phyloP scores from a whole-genome alignment of 35 echinoderm and acorn worm species.

The Ophioderma brevispina region DNA sequence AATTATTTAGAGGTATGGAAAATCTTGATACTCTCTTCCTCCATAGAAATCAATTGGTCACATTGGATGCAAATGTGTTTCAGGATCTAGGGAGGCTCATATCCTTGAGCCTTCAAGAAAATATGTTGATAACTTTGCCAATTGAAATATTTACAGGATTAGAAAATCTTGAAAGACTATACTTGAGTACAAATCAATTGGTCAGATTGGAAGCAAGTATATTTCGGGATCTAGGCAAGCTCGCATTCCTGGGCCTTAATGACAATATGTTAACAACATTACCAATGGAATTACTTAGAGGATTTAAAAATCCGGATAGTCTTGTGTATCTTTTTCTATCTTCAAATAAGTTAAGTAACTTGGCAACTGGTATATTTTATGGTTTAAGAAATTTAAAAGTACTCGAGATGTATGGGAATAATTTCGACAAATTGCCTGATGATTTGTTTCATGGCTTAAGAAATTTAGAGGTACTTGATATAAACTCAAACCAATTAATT shows the following conservation, averaged over 20 bases:
- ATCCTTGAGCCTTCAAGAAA: neutral
- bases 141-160: neutral
- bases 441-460: neutral
- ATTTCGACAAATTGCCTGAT: neutral
- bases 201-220: neutral
- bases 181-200: neutral
- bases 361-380: no score
- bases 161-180: neutral
- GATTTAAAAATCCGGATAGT: no score
- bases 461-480: neutral
- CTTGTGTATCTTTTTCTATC: no score
- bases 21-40: no score
- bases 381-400: neutral
- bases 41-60: no score
- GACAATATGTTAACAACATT: neutral
- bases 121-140: neutral
- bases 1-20: no score
- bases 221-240: neutral
- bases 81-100: no score
- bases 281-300: neutral
- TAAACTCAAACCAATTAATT: neutral
- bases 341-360: no score
- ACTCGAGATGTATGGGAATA: neutral
- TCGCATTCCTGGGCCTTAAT: no score
- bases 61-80: no score